Evolutionary conservation across 2,888 invertebrate species (phyloP), one percentile per base, ranked within the genome.

Genomic region (Dicycla oo): DNA sequence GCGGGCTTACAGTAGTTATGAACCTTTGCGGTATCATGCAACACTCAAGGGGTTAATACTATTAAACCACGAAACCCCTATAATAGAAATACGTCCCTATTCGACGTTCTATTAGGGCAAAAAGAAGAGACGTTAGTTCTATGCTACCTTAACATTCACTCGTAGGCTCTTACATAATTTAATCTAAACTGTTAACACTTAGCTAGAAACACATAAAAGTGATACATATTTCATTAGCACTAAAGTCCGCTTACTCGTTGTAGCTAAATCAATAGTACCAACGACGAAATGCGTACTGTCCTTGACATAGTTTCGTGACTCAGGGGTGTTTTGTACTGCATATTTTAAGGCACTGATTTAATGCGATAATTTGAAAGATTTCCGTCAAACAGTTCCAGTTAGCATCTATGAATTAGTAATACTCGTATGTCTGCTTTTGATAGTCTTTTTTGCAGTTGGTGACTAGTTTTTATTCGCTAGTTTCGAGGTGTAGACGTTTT

Each of bases 261-360:
- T 47, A 72, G 40, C 23, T 23, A 11, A 73, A 82, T 85, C 84
- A 67, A 85, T 85, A 77, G n/a, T 26, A n/a, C 30, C 51, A 76
- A 62, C 72, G 15, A 63, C 20, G 70, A 60, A 71, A 61, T 53
- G 62, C 63, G 54, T 60, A 0, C 20, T 58, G 84, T 69, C 93
- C 93, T 92, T 91, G 91, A 87, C 88, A 88, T 64, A 77, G 62
- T 87, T 88, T 69, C 89, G 87, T 89, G 88, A 87, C 84, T 78
- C 66, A 78, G 82, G 83, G 83, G 82, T 89, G 88, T 89, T 91
- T 80, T 72, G 10, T 78, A 73, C 84, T 87, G 81, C 90, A 91
- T 88, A 88, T 87, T 88, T 89, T 82, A 89, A 73, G 78, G 66
- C 70, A 69, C 80, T 73, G 67, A 83, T 84, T 81, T 81, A 81